Evolutionary conservation across 2,113 vertebrate genomes (phyloP).

Genomic region (Oncorhynchus tshawytscha): DNA sequence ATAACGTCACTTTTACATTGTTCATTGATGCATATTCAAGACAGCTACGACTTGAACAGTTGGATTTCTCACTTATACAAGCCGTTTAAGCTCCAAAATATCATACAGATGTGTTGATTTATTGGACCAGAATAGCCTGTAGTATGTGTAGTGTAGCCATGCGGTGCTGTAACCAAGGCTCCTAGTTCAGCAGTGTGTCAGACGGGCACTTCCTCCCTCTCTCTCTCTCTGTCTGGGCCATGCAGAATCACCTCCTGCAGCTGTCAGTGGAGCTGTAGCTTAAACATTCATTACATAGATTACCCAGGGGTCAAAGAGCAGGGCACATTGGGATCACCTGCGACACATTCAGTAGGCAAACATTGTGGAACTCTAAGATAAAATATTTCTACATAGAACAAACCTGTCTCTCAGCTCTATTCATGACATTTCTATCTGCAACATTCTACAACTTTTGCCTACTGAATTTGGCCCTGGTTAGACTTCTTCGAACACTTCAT

Average conservation of each 20-base stretch:
- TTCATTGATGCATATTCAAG: too few relatives aligned
- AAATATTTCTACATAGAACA: too few relatives aligned
- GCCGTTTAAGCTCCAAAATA: not conserved
- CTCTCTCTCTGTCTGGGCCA: conserved; percentile 29
- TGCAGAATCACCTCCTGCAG: conserved; percentile 20
- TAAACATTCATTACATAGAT: not conserved
- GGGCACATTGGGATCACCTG: not conserved
- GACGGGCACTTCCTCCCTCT: conserved; percentile 9
- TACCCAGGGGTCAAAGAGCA: not conserved
- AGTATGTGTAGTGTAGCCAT: not conserved
- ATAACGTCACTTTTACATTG: not conserved
- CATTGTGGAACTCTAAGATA: too few relatives aligned
- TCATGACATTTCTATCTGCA: too few relatives aligned
- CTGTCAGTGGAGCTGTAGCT: conserved; percentile 3
- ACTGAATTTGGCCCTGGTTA: too few relatives aligned
- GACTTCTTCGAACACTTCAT: too few relatives aligned
- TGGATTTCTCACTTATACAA: too few relatives aligned
- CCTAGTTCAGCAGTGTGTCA: conserved; percentile 1
- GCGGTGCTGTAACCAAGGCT: not conserved
- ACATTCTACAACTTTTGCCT: too few relatives aligned
- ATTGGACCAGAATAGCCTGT: not conserved
- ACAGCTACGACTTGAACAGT: too few relatives aligned
- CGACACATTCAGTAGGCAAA: not conserved
- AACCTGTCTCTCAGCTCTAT: too few relatives aligned
- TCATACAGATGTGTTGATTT: not conserved